A percentile compares a stretch with the other conserved stretches of the same genome.
Conservation (phyloP, 2,797 vertebrate genomes). For the Gallirallus australis region DNA sequence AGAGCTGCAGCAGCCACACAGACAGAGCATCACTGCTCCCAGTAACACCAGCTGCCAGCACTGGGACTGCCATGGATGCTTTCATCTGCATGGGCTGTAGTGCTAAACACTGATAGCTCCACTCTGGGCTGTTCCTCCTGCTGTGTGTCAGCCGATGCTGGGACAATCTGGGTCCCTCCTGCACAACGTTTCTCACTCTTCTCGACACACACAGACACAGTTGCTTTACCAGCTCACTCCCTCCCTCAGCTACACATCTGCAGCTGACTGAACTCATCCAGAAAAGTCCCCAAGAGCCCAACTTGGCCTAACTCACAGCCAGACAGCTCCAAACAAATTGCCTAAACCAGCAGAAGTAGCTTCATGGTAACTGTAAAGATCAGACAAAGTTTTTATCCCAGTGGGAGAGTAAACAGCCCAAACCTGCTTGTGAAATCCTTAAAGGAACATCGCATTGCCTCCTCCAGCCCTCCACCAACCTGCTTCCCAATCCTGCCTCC, state of each 20-base stretch:
- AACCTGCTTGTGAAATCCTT: not conserved
- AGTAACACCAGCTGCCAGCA: not conserved
- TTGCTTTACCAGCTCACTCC: not conserved
- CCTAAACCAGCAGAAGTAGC: not conserved
- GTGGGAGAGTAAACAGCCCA: not conserved
- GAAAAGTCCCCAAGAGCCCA: not conserved
- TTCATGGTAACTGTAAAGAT: not conserved
- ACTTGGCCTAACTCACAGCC: not conserved
- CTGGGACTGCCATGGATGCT: not conserved
- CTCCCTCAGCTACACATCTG: conserved; percentile 11
- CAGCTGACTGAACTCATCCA: not conserved
- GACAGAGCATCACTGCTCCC: not conserved
- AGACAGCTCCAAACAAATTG: not conserved
- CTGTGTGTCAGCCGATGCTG: not conserved
- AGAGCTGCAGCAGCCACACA: not conserved
- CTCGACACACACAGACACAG: not conserved
- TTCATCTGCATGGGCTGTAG: not conserved
- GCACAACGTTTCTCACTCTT: not conserved
- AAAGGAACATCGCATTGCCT: no score
- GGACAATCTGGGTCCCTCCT: not conserved
- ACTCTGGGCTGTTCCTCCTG: not conserved
- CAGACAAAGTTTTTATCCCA: not conserved
- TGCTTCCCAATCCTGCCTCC: not conserved
- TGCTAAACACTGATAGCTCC: not conserved
- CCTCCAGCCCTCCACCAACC: not conserved